Percentiles rank a stretch among this genome's conserved stretches.
Evolutionary conservation across 2,113 vertebrate species (phyloP).

Genomic region (Brienomyrus brachyistius): DNA sequence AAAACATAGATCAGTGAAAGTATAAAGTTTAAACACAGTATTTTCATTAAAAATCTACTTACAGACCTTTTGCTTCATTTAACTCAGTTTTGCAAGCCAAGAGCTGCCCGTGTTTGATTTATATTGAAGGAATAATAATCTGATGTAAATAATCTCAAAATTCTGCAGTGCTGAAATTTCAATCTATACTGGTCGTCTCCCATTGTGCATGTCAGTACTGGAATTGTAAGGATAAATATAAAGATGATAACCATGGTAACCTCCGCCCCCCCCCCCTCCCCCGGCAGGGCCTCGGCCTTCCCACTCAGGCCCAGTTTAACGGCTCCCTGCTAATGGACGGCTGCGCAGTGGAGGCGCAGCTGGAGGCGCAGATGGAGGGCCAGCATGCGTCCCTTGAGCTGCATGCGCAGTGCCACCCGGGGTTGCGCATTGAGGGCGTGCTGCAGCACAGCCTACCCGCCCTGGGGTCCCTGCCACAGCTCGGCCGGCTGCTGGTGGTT

Average conservation of each 20-base stretch:
- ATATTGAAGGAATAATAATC: not conserved
- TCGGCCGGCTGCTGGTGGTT: slow-evolving; percentile 48
- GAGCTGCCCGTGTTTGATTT: not conserved
- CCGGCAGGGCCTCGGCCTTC: slow-evolving; percentile 39
- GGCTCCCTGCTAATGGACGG: slow-evolving; percentile 52
- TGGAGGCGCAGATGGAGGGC: slow-evolving; percentile 38
- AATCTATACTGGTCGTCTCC: not conserved
- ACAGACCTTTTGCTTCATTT: not conserved
- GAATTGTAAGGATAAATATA: not conserved
- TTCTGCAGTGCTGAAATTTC: not conserved
- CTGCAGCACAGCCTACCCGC: slow-evolving; percentile 53
- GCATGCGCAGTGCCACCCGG: slow-evolving; percentile 42
- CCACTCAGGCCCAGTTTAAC: slow-evolving; percentile 45
- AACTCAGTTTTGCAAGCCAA: not conserved
- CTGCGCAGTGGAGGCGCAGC: slow-evolving; percentile 39
- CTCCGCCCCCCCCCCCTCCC: too few species aligned
- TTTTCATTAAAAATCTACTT: not conserved
- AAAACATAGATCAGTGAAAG: not conserved
- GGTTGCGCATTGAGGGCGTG: slow-evolving; percentile 46
- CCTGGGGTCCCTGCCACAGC: slow-evolving; percentile 44
- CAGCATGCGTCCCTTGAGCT: slow-evolving; percentile 47
- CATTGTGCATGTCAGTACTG: not conserved
- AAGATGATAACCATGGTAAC: not conserved
- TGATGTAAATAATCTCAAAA: not conserved
- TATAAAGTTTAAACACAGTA: not conserved